phyloP scores from a whole-genome alignment of 2,113 vertebrate genomes.

The Uria lomvia region DNA sequence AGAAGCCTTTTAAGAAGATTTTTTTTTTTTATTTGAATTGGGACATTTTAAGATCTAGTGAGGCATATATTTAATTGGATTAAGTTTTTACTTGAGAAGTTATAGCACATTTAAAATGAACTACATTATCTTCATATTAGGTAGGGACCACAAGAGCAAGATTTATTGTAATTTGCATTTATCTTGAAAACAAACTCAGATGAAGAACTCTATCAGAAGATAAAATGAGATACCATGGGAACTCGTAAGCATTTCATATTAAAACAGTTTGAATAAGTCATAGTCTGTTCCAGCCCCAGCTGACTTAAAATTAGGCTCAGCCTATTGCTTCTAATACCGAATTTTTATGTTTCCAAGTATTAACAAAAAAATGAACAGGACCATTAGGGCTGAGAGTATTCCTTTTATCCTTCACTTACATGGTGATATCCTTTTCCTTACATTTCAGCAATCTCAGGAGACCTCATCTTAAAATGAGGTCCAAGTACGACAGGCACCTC shows the following conservation, averaged over 20 bases:
- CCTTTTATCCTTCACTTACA: background rate
- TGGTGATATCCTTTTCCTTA: background rate
- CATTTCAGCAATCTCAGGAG: background rate
- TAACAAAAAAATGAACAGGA: background rate
- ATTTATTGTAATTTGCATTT: constrained; percentile 1
- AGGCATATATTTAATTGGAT: constrained; percentile 54
- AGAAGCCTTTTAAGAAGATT: background rate
- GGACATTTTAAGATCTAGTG: constrained; percentile 14
- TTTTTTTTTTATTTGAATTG: background rate
- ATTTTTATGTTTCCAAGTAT: background rate
- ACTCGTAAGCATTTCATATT: background rate
- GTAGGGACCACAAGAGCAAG: background rate
- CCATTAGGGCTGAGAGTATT: background rate
- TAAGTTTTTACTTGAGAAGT: constrained; percentile 38
- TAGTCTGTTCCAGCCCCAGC: background rate
- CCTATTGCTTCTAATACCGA: background rate
- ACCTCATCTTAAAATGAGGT: background rate
- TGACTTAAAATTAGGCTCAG: background rate
- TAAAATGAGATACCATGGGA: background rate
- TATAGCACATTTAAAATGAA: background rate
- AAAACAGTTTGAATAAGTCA: background rate
- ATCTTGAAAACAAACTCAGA: background rate
- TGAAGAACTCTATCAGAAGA: background rate
- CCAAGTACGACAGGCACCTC: background rate
- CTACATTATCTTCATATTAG: constrained; percentile 3